Evolutionary conservation across 2,888 invertebrate species (phyloP), one percentile per base, ranked within the genome.

Genomic region (Acleris emargana): DNA sequence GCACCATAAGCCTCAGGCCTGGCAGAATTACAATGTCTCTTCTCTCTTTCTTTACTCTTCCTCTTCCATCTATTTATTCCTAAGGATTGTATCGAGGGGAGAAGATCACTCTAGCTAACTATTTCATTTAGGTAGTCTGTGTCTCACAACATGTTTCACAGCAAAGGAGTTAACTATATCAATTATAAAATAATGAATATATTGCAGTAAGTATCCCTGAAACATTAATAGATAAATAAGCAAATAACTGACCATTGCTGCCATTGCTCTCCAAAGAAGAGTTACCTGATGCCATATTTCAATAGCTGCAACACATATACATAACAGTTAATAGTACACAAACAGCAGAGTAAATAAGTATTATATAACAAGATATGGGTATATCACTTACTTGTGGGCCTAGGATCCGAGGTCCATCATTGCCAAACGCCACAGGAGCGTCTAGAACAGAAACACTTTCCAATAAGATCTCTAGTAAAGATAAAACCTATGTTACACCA

Each of bases 191-290:
- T 25, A 25, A 25, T 32, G 2, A 11, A 32, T 32, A 32, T 32
- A 9, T 0, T 32, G 3, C 2, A 11, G 38, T 38, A 38, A 11
- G 9, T 3, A 38, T 38, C 11, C 13, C 11, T 38, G 3, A 38
- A 38, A 11, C 13, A 38, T 13, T 38, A 13, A 38, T 13, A 11
- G 5, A 32, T 32, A 32, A 9, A 43, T 17, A n/a, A 45, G 6
- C 17, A 45, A 28, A 7, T 4, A 71, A 83, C 94, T 93, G 85
- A 94, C 96, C 96, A 92, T 95, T 95, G 87, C 95, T 96, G 83
- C 95, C 95, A 87, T 95, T 95, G 86, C 96, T 96, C 85, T 96
- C 96, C 91, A 96, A 91, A 75, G 96, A 96, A 81, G 96, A 95
- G 84, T 95, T 95, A 78, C 95, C 96, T 84, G 96, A 96, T 93